Evolutionary conservation across 2,113 vertebrate species (phyloP).

Genomic region (Cyprinodon brontotheroides): DNA sequence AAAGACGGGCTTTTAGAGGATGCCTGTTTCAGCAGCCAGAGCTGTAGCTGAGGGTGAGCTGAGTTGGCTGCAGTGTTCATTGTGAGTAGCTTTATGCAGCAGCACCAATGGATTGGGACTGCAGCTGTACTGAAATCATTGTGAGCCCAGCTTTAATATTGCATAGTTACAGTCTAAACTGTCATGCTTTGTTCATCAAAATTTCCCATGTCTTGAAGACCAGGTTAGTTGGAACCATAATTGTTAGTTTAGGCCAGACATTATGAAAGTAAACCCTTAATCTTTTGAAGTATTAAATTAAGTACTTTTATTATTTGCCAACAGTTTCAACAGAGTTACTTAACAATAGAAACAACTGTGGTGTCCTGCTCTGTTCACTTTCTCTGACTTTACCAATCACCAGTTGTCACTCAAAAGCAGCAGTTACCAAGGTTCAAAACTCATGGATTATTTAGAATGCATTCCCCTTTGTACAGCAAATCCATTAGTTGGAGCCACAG

Average conservation of each 20-base stretch:
- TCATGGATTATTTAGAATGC: conserved; percentile 10
- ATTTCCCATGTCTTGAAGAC: neutral
- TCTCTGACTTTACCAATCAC: neutral
- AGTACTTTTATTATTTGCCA: neutral
- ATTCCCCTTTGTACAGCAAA: neutral
- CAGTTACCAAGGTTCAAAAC: neutral
- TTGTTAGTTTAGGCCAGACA: neutral
- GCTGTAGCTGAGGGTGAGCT: too few relatives aligned
- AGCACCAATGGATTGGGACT: too few relatives aligned
- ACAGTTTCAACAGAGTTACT: neutral
- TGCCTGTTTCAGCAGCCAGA: too few relatives aligned
- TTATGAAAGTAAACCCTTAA: neutral
- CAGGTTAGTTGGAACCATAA: neutral
- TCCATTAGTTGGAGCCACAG: neutral
- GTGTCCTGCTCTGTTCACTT: neutral
- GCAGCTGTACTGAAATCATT: too few relatives aligned
- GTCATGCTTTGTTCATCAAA: neutral
- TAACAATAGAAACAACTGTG: neutral
- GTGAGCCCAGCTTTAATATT: neutral
- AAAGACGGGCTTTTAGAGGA: too few relatives aligned
- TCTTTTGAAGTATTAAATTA: neutral
- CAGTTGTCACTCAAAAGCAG: neutral
- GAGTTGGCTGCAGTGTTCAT: too few relatives aligned
- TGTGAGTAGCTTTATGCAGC: too few relatives aligned
- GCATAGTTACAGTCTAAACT: neutral